These are phyloP conservation scores for Diadromus collaris DNA, from an alignment of 2,888 invertebrate genomes.

Conservation along the genomic window DNA sequence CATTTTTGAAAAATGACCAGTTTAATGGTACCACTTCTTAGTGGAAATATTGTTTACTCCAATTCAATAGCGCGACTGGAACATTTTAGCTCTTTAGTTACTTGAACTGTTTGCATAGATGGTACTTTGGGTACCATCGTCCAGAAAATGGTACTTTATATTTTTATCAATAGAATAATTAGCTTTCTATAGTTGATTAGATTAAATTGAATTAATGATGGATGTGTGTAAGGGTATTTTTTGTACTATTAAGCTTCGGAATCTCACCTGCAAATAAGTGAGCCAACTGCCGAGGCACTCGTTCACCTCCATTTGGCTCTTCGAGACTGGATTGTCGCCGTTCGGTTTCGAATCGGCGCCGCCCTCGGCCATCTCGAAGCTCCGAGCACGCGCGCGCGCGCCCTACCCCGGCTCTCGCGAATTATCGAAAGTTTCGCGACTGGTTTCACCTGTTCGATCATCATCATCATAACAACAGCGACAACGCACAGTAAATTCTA, in stretches of 20 bases:
- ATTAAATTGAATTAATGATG: neutral
- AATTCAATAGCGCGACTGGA: no score
- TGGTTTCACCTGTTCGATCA: slow-evolving; percentile 56
- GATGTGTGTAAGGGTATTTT: neutral
- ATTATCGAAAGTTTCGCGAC: slow-evolving; percentile 57
- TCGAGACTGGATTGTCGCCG: slow-evolving; percentile 75
- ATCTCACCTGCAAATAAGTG: slow-evolving; percentile 77
- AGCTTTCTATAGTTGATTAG: neutral
- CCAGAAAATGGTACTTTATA: neutral
- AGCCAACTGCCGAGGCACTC: slow-evolving; percentile 79
- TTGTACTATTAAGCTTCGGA: neutral
- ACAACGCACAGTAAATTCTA: neutral
- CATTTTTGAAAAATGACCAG: neutral
- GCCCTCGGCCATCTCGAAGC: slow-evolving; percentile 71
- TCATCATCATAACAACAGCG: slow-evolving; percentile 26
- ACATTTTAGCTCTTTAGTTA: neutral
- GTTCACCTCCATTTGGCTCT: slow-evolving; percentile 76
- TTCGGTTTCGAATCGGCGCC: slow-evolving; percentile 71
- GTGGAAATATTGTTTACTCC: no score
- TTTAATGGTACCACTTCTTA: neutral
- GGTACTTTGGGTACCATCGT: neutral
- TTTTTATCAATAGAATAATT: neutral
- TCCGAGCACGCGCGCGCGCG: slow-evolving; percentile 50
- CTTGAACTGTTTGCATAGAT: neutral
- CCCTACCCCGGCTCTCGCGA: slow-evolving; percentile 41